Evolutionary conservation across 2,113 vertebrate species (phyloP).

Genomic region (Uria aalge): DNA sequence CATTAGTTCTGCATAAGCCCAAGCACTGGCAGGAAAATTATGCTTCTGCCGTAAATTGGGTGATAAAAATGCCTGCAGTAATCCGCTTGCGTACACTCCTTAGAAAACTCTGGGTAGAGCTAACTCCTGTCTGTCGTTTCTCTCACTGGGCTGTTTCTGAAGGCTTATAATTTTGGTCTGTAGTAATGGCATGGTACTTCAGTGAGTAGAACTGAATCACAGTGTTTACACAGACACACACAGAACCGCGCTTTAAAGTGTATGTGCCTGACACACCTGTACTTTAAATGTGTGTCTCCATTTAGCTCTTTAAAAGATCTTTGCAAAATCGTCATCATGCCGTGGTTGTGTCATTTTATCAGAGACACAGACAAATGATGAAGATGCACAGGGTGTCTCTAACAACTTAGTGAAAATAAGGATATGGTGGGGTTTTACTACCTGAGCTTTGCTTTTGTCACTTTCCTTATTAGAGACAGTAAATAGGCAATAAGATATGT

Average conservation of each 20-base stretch:
- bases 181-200: background rate
- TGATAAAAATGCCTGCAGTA: background rate
- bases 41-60: background rate
- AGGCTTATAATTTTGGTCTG: background rate
- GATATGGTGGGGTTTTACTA: too few species aligned
- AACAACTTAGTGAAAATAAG: background rate
- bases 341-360: rapidly evolving
- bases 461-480: background rate
- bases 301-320: background rate
- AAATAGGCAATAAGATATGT: background rate
- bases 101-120: background rate
- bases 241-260: rapidly evolving
- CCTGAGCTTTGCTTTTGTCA: background rate
- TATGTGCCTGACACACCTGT: background rate
- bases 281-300: background rate
- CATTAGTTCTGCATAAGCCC: background rate
- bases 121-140: background rate
- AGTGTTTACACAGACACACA: background rate
- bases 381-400: background rate
- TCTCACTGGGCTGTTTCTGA: background rate
- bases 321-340: background rate
- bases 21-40: background rate
- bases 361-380: background rate
- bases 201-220: background rate
- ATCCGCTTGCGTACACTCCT: background rate